Evolutionary conservation across 2,888 invertebrate species (phyloP).

Genomic region (Pyrrhosoma nymphula): DNA sequence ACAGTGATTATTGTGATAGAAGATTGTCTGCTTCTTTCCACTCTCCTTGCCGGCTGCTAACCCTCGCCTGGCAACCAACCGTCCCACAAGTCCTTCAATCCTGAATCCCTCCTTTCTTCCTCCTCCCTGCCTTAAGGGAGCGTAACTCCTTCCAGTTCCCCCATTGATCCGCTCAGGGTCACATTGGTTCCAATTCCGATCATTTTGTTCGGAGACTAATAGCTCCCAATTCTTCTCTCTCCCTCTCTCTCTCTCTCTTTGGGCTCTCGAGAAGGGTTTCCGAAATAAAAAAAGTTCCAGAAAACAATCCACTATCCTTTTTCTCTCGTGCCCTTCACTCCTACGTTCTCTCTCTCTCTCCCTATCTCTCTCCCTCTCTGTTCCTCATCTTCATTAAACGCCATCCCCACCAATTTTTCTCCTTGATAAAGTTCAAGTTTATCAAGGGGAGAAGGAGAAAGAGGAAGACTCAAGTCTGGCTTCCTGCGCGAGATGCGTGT

Average conservation of each 20-base stretch:
- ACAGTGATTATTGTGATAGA: too few species aligned
- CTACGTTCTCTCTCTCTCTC: background rate
- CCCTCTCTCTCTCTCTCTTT: background rate
- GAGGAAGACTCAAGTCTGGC: background rate
- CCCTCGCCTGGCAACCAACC: background rate
- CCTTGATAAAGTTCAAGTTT: background rate
- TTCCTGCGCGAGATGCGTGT: background rate
- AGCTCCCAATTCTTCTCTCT: background rate
- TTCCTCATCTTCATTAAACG: background rate
- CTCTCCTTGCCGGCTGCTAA: background rate
- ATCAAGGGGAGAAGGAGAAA: background rate
- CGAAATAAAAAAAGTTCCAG: background rate
- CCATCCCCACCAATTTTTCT: background rate
- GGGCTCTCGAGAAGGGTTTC: background rate
- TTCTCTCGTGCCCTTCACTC: background rate
- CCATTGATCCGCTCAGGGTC: conserved; percentile 27
- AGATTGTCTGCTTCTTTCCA: too few species aligned
- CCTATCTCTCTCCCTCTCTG: background rate
- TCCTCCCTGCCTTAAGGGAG: background rate
- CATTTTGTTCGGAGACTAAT: conserved; percentile 26
- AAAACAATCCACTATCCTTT: background rate
- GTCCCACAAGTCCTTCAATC: background rate
- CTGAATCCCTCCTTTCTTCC: background rate
- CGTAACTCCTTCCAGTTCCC: background rate
- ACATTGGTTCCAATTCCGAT: conserved; percentile 15